phyloP scores from a whole-genome alignment of 2,888 invertebrate genomes.

The Rhogogaster chlorosoma region DNA sequence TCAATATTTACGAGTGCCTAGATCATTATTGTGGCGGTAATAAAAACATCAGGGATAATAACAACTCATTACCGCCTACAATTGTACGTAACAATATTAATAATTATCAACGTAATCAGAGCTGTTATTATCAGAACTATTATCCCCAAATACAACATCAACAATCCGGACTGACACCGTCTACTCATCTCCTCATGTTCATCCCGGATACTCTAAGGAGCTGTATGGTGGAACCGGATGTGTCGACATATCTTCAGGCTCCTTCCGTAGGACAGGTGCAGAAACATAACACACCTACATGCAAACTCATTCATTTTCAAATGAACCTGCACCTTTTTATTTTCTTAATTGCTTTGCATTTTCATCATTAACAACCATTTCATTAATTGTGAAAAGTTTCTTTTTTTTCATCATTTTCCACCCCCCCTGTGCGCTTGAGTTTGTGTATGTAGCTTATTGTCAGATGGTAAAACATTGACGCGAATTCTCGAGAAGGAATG shows the following conservation, averaged over 20 bases:
- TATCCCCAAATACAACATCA: conserved; percentile 26
- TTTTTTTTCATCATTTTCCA: too few species aligned
- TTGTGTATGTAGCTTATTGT: too few species aligned
- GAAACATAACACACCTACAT: background rate
- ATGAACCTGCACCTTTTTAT: background rate
- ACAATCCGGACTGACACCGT: conserved; percentile 67
- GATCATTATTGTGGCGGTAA: conserved; percentile 43
- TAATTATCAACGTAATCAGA: background rate
- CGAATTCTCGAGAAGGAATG: too few species aligned
- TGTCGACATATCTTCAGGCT: conserved; percentile 95
- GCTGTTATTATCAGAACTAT: background rate
- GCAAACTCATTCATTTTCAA: background rate
- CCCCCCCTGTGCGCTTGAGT: too few species aligned
- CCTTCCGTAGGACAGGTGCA: conserved; percentile 96
- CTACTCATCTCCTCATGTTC: conserved; percentile 86
- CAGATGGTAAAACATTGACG: too few species aligned
- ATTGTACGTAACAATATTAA: conserved; percentile 10
- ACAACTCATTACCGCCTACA: conserved; percentile 43
- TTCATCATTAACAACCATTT: too few species aligned
- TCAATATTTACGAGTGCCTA: conserved; percentile 49
- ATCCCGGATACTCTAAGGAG: conserved; percentile 95
- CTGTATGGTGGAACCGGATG: conserved; percentile 98
- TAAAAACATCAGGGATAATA: conserved; percentile 29
- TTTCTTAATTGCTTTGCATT: too few species aligned
- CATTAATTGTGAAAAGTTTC: too few species aligned